Percentiles rank a stretch among this genome's conserved stretches.
These are phyloP conservation scores for Polyodon spathula DNA, from an alignment of 2,113 vertebrate genomes.

Conservation along the genomic window DNA sequence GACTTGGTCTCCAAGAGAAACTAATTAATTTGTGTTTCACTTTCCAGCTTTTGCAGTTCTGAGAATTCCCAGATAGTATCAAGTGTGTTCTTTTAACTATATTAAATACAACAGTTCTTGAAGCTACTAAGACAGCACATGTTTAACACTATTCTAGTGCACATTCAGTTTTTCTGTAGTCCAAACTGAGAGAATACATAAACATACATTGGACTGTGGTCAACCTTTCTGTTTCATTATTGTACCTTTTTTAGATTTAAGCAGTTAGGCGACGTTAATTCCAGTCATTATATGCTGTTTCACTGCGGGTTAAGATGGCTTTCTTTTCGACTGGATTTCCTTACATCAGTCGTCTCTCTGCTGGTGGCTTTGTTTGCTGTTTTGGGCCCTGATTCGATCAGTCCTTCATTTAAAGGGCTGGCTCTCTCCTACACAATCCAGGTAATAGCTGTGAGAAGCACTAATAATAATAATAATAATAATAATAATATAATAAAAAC, in stretches of 20 bases:
- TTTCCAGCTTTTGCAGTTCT: too few species aligned
- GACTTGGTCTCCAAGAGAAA: too few species aligned
- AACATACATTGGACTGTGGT: not conserved
- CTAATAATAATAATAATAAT: too few species aligned
- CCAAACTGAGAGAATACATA: too few species aligned
- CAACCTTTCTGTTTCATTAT: conserved; percentile 8
- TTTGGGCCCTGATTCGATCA: conserved; percentile 40
- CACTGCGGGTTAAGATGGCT: conserved; percentile 62
- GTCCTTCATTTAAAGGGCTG: conserved; percentile 57
- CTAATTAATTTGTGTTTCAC: too few species aligned
- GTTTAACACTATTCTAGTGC: too few species aligned
- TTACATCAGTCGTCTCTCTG: conserved; percentile 43
- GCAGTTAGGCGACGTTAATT: conserved; percentile 55
- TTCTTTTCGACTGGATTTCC: conserved; percentile 54
- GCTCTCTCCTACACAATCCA: conserved; percentile 65
- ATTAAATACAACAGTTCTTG: too few species aligned
- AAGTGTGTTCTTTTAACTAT: too few species aligned
- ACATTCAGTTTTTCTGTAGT: too few species aligned
- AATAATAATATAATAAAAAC: too few species aligned
- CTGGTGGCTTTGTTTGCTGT: conserved; percentile 54
- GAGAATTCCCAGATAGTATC: too few species aligned
- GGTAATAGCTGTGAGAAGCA: conserved; percentile 28
- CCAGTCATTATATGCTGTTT: conserved; percentile 56
- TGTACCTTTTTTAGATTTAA: conserved; percentile 50
- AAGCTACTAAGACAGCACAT: too few species aligned